Conservation (phyloP, 2,113 vertebrate species). For the Lepus europaeus region DNA sequence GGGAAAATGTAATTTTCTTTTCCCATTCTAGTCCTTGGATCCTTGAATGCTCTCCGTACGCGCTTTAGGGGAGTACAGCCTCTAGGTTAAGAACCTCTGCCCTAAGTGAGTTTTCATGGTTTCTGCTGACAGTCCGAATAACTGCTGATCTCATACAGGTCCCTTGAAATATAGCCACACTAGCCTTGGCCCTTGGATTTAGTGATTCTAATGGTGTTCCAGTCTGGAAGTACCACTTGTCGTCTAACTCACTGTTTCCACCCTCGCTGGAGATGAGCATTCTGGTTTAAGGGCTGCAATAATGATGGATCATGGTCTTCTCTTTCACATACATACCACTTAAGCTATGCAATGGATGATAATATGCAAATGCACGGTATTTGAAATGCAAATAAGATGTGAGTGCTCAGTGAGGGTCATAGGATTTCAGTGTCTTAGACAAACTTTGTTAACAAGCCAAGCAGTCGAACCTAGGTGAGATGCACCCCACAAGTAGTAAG, state of each 20-base stretch:
- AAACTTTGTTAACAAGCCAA: background rate
- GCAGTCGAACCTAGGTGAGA: background rate
- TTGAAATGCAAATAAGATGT: constrained; percentile 42
- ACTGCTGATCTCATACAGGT: background rate
- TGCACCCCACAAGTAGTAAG: background rate
- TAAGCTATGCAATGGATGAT: background rate
- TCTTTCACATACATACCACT: background rate
- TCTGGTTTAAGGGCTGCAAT: background rate
- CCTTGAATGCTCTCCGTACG: background rate
- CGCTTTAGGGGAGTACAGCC: too few relatives aligned
- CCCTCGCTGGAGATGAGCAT: background rate
- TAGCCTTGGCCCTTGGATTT: background rate
- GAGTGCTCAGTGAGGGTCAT: background rate
- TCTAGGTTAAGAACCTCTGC: background rate
- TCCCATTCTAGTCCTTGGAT: background rate
- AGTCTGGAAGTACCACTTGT: background rate
- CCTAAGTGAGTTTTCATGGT: background rate
- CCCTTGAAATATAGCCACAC: background rate
- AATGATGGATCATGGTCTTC: background rate
- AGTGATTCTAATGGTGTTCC: too few relatives aligned
- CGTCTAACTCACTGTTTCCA: background rate
- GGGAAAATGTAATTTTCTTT: constrained; percentile 25
- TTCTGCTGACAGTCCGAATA: background rate
- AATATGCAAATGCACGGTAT: background rate
- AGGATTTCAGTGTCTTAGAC: background rate